A percentile compares a stretch with the other conserved stretches of the same genome.
Conservation (phyloP, 2,113 vertebrate genomes). For the Rhynchomys soricoides region DNA sequence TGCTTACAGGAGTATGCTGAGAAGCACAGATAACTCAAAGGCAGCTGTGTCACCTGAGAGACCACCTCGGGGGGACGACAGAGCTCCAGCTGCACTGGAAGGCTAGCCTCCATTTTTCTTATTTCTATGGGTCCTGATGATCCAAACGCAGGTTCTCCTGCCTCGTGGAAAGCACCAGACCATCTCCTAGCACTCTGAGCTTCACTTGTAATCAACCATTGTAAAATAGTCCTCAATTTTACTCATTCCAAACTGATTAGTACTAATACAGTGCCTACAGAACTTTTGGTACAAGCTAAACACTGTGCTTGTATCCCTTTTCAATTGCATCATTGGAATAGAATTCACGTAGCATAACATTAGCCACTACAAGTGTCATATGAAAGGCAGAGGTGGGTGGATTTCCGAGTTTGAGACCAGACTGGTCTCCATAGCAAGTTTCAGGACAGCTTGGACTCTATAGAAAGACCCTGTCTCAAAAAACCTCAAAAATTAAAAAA, state of each 20-base stretch:
- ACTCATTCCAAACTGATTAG: background rate
- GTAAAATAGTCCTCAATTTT: background rate
- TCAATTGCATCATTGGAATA: background rate
- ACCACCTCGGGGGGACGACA: too few species aligned
- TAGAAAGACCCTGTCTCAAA: background rate
- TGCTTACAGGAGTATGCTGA: background rate
- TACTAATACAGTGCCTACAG: background rate
- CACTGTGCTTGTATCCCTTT: background rate
- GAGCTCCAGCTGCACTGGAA: background rate
- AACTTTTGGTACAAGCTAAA: background rate
- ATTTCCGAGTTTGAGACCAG: background rate
- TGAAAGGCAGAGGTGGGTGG: background rate
- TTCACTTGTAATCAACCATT: background rate
- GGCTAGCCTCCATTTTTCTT: background rate
- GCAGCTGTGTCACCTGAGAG: background rate
- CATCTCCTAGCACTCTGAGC: background rate
- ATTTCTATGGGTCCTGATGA: background rate
- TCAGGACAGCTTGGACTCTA: background rate
- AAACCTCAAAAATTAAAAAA: background rate
- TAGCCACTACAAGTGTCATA: background rate
- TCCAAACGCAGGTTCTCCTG: too few species aligned
- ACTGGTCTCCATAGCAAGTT: background rate
- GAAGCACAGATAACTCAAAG: background rate
- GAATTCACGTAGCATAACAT: background rate
- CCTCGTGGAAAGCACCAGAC: background rate